Evolutionary conservation across 2,888 invertebrate species (phyloP).

Genomic region (Leptinotarsa tumamoca): DNA sequence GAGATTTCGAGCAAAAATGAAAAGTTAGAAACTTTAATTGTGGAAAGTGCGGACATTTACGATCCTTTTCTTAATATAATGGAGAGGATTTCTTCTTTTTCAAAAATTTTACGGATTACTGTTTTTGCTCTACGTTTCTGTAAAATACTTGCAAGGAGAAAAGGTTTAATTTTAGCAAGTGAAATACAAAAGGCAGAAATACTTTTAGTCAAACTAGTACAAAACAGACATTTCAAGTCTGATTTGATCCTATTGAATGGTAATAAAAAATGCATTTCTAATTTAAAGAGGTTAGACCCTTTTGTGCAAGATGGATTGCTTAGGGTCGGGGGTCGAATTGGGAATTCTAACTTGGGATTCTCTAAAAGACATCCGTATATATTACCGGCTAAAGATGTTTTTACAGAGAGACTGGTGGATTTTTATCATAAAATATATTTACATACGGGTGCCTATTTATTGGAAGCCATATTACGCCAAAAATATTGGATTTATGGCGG

Average conservation of each 20-base stretch:
- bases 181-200: slow-evolving; percentile 12
- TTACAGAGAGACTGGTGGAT: slow-evolving; percentile 18
- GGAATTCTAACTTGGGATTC: slow-evolving; percentile 3
- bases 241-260: background rate
- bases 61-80: background rate
- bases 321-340: slow-evolving; percentile 16
- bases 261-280: background rate
- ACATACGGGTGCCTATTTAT: slow-evolving; percentile 17
- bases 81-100: slow-evolving; percentile 9
- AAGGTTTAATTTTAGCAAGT: slow-evolving; percentile 19
- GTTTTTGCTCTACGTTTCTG: slow-evolving; percentile 17
- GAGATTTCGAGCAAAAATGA: background rate
- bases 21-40: background rate
- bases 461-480: too few species aligned
- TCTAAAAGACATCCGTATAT: background rate
- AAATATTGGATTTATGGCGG: too few species aligned
- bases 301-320: slow-evolving; percentile 24
- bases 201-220: background rate
- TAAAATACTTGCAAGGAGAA: background rate
- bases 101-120: slow-evolving; percentile 12
- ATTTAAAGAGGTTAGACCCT: background rate
- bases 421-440: slow-evolving; percentile 13
- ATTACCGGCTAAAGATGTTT: background rate
- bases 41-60: background rate
- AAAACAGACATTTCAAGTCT: too few species aligned